A percentile compares a stretch with the other conserved stretches of the same genome.
Conservation (phyloP, 2,888 invertebrate genomes). For the Ectemnius cavifrons region DNA sequence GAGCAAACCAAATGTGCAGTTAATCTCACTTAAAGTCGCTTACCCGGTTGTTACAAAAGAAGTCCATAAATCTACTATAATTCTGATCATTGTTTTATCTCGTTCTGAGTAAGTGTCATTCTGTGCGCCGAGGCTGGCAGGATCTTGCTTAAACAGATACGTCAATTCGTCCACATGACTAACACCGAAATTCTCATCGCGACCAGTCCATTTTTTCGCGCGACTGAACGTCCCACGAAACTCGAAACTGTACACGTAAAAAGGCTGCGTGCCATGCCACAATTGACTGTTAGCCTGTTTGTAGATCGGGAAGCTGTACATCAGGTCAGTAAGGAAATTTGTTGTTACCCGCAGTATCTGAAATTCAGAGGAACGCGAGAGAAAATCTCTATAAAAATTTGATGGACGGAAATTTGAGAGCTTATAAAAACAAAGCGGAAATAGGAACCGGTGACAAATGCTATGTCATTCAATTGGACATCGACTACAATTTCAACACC, state of each 20-base stretch:
- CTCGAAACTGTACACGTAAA: slow-evolving; percentile 50
- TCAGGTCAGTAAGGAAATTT: not conserved
- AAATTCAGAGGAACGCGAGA: no score
- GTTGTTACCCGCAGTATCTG: no score
- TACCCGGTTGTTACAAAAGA: slow-evolving; percentile 70
- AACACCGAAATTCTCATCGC: slow-evolving; percentile 64
- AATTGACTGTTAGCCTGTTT: not conserved
- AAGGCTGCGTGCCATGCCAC: slow-evolving; percentile 11
- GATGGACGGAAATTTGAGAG: no score
- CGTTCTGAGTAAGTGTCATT: slow-evolving; percentile 46
- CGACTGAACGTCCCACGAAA: slow-evolving; percentile 50
- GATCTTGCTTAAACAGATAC: slow-evolving; percentile 75
- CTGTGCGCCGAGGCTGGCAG: slow-evolving; percentile 5
- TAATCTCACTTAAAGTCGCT: slow-evolving; percentile 9
- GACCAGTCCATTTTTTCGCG: slow-evolving; percentile 4
- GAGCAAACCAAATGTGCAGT: not conserved
- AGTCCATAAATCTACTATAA: slow-evolving; percentile 76
- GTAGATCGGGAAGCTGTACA: rapidly evolving
- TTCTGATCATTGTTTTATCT: slow-evolving; percentile 68
- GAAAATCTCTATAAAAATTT: no score
- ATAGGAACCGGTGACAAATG: no score
- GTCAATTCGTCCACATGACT: slow-evolving; percentile 79
- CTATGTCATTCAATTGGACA: no score
- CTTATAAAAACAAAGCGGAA: no score
- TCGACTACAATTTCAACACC: no score